Evolutionary conservation across 1,140 invertebrate species (phyloP), one percentile per base, ranked within the genome.

Genomic region (Mya arenaria): DNA sequence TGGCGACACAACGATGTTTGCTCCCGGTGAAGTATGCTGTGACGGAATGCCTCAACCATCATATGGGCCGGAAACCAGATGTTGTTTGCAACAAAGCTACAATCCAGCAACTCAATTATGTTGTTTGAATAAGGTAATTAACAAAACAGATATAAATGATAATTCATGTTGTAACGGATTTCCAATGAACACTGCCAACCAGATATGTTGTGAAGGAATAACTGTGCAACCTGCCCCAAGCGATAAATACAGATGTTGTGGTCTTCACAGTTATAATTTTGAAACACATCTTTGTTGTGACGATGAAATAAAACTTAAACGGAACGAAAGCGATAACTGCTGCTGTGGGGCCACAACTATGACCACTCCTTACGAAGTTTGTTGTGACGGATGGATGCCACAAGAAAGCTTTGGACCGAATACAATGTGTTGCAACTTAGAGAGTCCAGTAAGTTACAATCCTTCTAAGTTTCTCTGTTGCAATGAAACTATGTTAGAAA

Each of bases 291-390:
- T 73, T 17, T 73, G 71, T 58, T 72, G 69, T 55, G 41, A 72
- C 37, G 25, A 56, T 55, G 68, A 44, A n/a, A 55, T 19, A 0
- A 52, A 37, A 23, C 39, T 55, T 19, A 78, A 78, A 66, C 25
- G 8, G n/a, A 37, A 65, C 23, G 19, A 34, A n/a, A 48, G 13
- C 71, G 8, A 78, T 44, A 78, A 78, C 58, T 78, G 74, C 23
- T 78, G 74, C 30, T 77, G 74, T 52, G 74, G 74, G 1, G 34
- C 63, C 34, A 23, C 60, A 25, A 65, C 74, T 13, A 44, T 77
- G 39, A 65, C 63, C 30, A 77, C 74, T 23, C 63, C 63, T 28
- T 30, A 77, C 19, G 28, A 66, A 34, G 63, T 34, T 19, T 66
- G 63, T 37, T 66, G 39, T n/a, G 17, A 41, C 15, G 71, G 48